Evolutionary conservation across 2,797 vertebrate species (phyloP), one percentile per base, ranked within the genome.

Genomic region (Crocodylus rhombifer): DNA sequence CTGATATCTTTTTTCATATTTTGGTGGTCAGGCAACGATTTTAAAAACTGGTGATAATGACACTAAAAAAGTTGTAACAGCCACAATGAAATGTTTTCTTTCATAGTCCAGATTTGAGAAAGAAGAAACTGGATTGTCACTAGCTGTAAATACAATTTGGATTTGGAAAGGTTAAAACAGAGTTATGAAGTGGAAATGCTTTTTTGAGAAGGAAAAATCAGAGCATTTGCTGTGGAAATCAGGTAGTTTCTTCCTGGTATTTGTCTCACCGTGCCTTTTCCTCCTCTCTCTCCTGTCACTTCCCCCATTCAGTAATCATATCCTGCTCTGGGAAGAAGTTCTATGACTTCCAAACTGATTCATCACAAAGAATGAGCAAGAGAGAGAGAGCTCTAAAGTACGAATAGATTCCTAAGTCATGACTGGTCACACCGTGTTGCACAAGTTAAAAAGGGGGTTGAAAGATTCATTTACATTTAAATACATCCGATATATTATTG

Each of bases 211-310:
- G 0, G 80, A 91, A 74, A 36, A 8, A 94, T 55, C 6, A 60
- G 23, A 76, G 60, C 4, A 56, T 82, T 92, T 94, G 86, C 88
- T 64, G 61, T 56, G 58, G 82, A 86, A 90, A 88, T 80, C 36
- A 95, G 91, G 71, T 88, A 93, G 91, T 90, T 84, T 90, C 17
- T 5, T 85, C 71, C 60, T 80, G 20, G 4, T 77, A 64, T 85
- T 90, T 80, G 33, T 81, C 94, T 93, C 76, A 87, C 91, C 73
- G 76, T 88, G 25, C 33, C 25, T 73, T 69, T 62, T 87, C 30
- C n/a, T 86, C 75, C 69, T 57, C 75, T 51, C 10, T 51, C 42
- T 51, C 42, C 42, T 51, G 42, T 51, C 42, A 51, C 42, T 51
- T 51, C 42, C 61, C 25, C 61, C 23, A 62, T 11, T 71, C 13